These are phyloP conservation scores for Pseudois nayaur DNA, from an alignment of 2,113 vertebrate genomes.

Conservation along the genomic window DNA sequence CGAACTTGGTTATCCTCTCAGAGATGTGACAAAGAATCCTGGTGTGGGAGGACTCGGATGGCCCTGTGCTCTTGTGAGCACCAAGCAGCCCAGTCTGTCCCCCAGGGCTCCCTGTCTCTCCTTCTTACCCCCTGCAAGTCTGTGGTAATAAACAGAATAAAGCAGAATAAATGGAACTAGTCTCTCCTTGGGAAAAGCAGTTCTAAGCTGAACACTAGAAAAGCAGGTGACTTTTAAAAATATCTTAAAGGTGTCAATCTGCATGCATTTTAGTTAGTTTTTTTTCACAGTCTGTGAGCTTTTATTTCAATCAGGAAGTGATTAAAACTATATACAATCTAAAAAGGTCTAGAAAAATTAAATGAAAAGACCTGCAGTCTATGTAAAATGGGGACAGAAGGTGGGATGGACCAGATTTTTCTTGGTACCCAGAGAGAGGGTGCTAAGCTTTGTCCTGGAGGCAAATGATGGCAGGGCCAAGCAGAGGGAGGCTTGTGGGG, in stretches of 20 bases:
- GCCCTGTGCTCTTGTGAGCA: not conserved
- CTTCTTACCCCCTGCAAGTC: not conserved
- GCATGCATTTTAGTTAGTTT: not conserved
- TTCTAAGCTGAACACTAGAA: not conserved
- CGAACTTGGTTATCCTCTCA: not conserved
- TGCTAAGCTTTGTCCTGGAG: not conserved
- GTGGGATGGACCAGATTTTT: conserved; percentile 1
- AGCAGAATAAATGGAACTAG: not conserved
- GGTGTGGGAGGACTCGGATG: not conserved
- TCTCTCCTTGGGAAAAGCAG: not conserved
- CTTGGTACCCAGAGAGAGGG: conserved; percentile 44
- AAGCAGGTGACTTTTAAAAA: not conserved
- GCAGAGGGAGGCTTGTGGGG: not conserved
- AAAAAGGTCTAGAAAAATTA: conserved; percentile 79
- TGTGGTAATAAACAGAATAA: not conserved
- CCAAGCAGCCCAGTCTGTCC: not conserved
- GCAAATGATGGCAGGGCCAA: not conserved
- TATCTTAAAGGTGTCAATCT: not conserved
- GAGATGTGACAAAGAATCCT: not conserved
- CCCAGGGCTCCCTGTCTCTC: not conserved
- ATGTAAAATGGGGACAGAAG: conserved; percentile 11
- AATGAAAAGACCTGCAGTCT: conserved; percentile 77
- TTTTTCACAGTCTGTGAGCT: not conserved
- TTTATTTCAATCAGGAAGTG: not conserved
- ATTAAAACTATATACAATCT: not conserved